These are phyloP conservation scores for Pterocles orientalis DNA, from an alignment of 2,113 vertebrate species.

Conservation along the genomic window DNA sequence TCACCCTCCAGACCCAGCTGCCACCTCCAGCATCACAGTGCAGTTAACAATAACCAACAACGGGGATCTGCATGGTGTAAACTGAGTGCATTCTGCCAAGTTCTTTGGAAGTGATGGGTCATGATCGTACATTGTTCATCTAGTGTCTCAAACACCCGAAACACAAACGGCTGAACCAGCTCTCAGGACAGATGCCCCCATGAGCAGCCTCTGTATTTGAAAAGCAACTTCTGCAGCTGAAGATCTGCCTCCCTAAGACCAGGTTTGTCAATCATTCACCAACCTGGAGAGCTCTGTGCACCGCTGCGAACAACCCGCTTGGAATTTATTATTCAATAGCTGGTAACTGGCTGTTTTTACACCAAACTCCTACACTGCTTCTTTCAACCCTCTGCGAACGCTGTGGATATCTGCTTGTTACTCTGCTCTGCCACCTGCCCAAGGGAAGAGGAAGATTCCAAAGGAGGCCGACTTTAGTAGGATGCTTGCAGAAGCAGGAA, in stretches of 20 bases:
- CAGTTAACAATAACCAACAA: too few species aligned
- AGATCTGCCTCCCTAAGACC: not conserved
- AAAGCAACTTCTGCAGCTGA: not conserved
- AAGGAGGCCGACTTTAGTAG: not conserved
- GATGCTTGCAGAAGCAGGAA: not conserved
- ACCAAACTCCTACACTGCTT: accelerated
- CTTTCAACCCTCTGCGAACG: not conserved
- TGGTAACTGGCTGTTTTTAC: not conserved
- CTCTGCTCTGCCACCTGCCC: not conserved
- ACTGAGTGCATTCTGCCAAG: too few species aligned
- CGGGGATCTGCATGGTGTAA: too few species aligned
- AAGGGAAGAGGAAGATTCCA: not conserved
- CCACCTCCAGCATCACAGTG: accelerated
- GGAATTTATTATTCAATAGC: not conserved
- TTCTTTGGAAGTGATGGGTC: too few species aligned
- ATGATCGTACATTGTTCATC: accelerated
- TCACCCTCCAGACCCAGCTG: not conserved
- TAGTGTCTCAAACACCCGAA: not conserved
- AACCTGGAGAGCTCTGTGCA: not conserved
- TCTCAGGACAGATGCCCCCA: not conserved
- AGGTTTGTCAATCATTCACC: not conserved
- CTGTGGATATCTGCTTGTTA: not conserved
- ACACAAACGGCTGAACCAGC: not conserved
- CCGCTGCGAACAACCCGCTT: not conserved
- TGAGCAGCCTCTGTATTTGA: not conserved